These are phyloP conservation scores for Hyles euphorbiae DNA, from an alignment of 1,140 invertebrate species.

Conservation along the genomic window DNA sequence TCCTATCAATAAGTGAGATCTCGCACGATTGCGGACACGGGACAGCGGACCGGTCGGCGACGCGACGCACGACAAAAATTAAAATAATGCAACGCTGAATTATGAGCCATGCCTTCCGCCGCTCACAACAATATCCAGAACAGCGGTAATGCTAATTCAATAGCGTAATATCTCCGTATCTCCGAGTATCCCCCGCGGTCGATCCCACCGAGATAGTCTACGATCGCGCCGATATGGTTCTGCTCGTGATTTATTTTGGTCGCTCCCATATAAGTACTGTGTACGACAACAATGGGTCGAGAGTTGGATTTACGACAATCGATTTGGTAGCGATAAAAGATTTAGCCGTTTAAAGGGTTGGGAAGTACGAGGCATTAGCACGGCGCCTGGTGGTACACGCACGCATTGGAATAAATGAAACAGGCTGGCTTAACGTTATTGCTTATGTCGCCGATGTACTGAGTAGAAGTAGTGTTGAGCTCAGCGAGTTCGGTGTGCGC, in stretches of 20 bases:
- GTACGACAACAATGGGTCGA: constrained; percentile 60
- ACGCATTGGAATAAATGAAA: constrained; percentile 21
- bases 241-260: constrained; percentile 71
- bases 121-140: constrained; percentile 45
- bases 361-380: constrained; percentile 24
- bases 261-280: constrained; percentile 66
- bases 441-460: not conserved
- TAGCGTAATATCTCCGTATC: constrained; percentile 65
- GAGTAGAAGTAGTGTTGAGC: not conserved
- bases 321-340: constrained; percentile 70
- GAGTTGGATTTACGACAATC: constrained; percentile 63
- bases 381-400: constrained; percentile 7
- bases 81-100: constrained; percentile 53
- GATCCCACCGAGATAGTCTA: constrained; percentile 57
- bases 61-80: constrained; percentile 46
- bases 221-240: constrained; percentile 67
- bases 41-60: not conserved
- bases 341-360: constrained; percentile 30
- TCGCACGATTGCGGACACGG: constrained; percentile 37
- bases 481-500: constrained; percentile 1
- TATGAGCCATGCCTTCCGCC: constrained; percentile 37
- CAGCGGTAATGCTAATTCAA: constrained; percentile 69
- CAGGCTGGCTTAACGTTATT: constrained; percentile 7
- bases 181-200: constrained; percentile 47
- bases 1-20: constrained; percentile 44